phyloP scores from a whole-genome alignment of 2,888 invertebrate species.

The Tetranychus piercei region DNA sequence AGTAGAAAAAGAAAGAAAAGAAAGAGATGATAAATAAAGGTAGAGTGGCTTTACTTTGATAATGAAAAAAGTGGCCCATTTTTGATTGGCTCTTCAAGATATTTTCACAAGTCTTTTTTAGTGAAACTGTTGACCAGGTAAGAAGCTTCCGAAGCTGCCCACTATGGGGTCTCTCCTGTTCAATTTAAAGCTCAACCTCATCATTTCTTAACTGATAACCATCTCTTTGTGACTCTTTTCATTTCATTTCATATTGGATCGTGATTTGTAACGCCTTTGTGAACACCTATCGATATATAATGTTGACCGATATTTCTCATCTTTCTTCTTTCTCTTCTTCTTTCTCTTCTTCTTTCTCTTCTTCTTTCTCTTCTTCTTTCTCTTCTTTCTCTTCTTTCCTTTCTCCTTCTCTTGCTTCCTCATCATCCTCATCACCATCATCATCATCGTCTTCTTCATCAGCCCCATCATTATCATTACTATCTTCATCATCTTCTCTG shows the following conservation, averaged over 20 bases:
- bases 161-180: neutral
- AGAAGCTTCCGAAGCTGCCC: neutral
- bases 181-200: neutral
- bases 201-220: neutral
- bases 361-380: no score
- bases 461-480: neutral
- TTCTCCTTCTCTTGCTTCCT: no score
- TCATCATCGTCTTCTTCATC: neutral
- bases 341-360: no score
- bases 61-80: no score
- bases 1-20: constrained; percentile 1
- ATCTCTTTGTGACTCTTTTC: neutral
- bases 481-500: neutral
- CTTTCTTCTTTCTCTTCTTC: neutral
- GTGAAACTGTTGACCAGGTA: neutral
- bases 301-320: neutral
- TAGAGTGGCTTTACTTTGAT: neutral
- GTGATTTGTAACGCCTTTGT: neutral
- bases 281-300: neutral
- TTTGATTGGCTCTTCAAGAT: neutral
- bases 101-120: neutral
- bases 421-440: no score
- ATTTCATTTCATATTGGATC: neutral
- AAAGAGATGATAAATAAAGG: neutral
- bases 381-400: no score